Evolutionary conservation across 2,113 vertebrate genomes (phyloP).

Genomic region (Sterrhoptilus dennistouni): DNA sequence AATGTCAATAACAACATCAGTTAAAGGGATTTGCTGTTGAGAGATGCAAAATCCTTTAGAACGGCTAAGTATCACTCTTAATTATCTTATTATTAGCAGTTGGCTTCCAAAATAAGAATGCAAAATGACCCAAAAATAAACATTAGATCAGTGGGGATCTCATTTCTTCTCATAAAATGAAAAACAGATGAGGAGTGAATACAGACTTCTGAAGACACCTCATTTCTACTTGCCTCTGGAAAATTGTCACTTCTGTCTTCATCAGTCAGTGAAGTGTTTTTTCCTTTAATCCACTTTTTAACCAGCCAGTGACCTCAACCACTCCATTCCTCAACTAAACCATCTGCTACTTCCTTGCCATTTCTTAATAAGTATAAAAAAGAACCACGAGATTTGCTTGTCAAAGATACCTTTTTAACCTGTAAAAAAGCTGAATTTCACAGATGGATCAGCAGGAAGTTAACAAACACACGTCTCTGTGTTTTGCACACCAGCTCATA

Average conservation of each 20-base stretch:
- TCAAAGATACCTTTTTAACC: not conserved
- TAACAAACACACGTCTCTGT: rapidly evolving
- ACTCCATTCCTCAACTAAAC: not conserved
- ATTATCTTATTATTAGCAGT: not conserved
- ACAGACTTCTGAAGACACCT: not conserved
- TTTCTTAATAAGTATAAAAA: not conserved
- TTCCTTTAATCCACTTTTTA: not conserved
- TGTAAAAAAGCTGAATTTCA: not conserved
- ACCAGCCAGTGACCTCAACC: not conserved
- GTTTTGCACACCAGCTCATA: not conserved
- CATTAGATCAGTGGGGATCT: not conserved
- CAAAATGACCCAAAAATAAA: not conserved
- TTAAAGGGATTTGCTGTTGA: not conserved
- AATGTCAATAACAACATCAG: not conserved
- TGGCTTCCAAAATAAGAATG: not conserved
- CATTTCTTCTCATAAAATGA: not conserved
- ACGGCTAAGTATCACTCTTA: not conserved
- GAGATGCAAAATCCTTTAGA: not conserved
- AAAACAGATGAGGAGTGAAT: not conserved
- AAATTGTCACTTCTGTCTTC: not conserved
- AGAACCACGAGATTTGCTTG: not conserved
- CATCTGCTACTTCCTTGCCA: not conserved
- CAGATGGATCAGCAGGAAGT: not conserved
- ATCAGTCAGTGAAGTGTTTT: not conserved
- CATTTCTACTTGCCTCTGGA: not conserved